Evolutionary conservation across 2,888 invertebrate genomes (phyloP).

Genomic region (Drosophila lacicola): DNA sequence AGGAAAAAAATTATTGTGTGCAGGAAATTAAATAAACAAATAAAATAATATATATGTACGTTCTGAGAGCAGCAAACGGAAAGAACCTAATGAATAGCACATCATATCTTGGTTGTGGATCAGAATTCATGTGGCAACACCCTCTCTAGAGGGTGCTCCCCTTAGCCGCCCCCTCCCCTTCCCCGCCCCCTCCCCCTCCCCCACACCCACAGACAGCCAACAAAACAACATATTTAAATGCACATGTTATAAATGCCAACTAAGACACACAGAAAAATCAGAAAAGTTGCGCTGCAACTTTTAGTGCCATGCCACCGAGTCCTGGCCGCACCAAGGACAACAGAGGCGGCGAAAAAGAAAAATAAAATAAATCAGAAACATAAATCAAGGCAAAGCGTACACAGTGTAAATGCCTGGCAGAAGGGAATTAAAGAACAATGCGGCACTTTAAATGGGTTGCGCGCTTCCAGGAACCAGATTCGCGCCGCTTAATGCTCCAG

Average conservation of each 20-base stretch:
- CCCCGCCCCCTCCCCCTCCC: background rate
- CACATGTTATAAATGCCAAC: conserved; percentile 55
- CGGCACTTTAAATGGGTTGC: conserved; percentile 39
- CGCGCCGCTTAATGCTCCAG: conserved; percentile 13
- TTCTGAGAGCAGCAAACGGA: conserved; percentile 8
- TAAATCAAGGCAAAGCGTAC: conserved; percentile 21
- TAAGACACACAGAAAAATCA: conserved; percentile 44
- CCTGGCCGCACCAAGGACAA: conserved; percentile 43
- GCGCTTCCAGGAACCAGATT: conserved; percentile 8
- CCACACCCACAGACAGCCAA: background rate
- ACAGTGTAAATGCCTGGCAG: conserved; percentile 24
- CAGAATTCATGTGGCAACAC: conserved; percentile 3
- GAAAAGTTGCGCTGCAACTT: conserved; percentile 44
- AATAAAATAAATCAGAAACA: conserved; percentile 11
- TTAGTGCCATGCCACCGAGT: conserved; percentile 28
- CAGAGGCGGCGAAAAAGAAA: conserved; percentile 41
- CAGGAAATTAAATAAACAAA: conserved; percentile 42
- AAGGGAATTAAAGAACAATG: conserved; percentile 40
- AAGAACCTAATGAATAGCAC: conserved; percentile 16
- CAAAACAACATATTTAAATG: conserved; percentile 33
- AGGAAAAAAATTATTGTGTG: conserved; percentile 29
- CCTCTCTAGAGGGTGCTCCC: background rate
- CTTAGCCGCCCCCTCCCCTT: background rate
- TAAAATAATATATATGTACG: conserved; percentile 7
- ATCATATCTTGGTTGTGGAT: conserved; percentile 23